Evolutionary conservation across 2,888 invertebrate genomes (phyloP).

Genomic region (Ariolimax columbianus): DNA sequence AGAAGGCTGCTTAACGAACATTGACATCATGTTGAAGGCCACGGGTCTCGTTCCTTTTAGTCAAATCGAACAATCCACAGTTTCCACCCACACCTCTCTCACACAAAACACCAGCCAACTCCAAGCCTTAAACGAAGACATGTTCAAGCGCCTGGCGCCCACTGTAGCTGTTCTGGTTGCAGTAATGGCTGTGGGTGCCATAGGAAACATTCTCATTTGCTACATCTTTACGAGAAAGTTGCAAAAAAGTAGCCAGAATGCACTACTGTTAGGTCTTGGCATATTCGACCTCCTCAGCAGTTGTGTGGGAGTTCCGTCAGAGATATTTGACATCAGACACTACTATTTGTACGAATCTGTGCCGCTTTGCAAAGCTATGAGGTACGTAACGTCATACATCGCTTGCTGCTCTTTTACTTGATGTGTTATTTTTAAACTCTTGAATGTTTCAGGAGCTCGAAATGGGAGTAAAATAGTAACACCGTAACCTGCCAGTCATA

Average conservation of each 20-base stretch:
- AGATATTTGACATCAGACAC: conserved; percentile 43
- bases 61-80: not conserved
- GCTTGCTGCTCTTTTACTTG: no score
- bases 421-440: no score
- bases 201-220: conserved; percentile 41
- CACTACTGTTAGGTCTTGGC: conserved; percentile 36
- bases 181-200: conserved; percentile 27
- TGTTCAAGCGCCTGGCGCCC: conserved; percentile 39
- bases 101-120: conserved; percentile 28
- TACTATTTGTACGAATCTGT: conserved; percentile 40
- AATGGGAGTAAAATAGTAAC: no score
- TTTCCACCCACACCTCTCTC: no score
- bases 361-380: conserved; percentile 34
- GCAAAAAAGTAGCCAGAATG: conserved; percentile 32
- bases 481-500: no score
- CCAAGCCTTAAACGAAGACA: conserved; percentile 52
- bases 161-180: conserved; percentile 29
- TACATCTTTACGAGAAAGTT: conserved; percentile 40
- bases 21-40: no score
- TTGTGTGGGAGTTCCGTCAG: conserved; percentile 42
- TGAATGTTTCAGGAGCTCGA: no score
- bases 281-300: conserved; percentile 44
- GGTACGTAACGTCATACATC: conserved; percentile 17
- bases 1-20: no score
- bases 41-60: no score